These are phyloP conservation scores for Struthio camelus DNA, from an alignment of 2,113 vertebrate species.

Conservation along the genomic window DNA sequence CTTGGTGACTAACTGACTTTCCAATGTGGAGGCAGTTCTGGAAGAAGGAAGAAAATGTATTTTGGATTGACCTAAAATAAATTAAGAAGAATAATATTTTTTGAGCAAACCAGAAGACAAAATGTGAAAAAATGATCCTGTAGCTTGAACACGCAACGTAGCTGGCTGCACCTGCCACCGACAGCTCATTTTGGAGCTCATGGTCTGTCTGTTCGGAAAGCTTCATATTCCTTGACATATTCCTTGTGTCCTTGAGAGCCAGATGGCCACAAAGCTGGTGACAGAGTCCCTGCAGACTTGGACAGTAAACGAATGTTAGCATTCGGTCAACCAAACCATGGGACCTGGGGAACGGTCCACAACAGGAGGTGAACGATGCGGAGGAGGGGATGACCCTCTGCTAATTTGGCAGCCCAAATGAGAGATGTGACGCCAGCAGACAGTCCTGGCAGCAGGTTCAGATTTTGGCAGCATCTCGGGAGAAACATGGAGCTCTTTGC, in stretches of 20 bases:
- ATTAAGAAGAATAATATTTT: neutral
- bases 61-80: neutral
- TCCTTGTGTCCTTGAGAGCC: slow-evolving; percentile 10
- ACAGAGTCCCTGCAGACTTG: neutral
- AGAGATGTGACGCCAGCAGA: neutral
- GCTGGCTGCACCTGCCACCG: rapidly evolving
- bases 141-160: neutral
- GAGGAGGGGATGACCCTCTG: neutral
- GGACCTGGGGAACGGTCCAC: neutral
- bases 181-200: neutral
- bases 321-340: rapidly evolving
- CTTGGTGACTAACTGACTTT: neutral
- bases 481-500: neutral
- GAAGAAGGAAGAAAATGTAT: neutral
- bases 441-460: neutral
- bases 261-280: neutral
- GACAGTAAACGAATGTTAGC: rapidly evolving
- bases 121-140: rapidly evolving
- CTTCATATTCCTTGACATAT: rapidly evolving
- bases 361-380: rapidly evolving
- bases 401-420: neutral
- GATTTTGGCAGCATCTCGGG: neutral
- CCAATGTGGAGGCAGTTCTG: rapidly evolving
- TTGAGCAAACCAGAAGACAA: neutral
- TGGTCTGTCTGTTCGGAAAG: neutral